phyloP scores from a whole-genome alignment of 2,113 vertebrate genomes.

The Rostratula benghalensis region DNA sequence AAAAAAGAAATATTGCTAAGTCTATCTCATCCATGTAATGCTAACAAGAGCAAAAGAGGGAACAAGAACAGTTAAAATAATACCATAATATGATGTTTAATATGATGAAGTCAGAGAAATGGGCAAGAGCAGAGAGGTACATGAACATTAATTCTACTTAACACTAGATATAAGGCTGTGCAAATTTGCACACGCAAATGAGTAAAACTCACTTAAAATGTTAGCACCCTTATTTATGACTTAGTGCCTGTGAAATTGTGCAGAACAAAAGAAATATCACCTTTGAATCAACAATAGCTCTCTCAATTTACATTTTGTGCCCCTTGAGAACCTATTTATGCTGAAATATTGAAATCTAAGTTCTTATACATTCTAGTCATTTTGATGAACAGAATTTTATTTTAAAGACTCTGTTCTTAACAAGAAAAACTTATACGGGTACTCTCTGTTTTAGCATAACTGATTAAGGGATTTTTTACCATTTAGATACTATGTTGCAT shows the following conservation, averaged over 20 bases:
- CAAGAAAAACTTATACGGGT: neutral
- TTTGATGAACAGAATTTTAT: neutral
- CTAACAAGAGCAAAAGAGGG: neutral
- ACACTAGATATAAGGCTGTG: neutral
- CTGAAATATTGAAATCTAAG: constrained; percentile 35
- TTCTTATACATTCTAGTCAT: constrained; percentile 5
- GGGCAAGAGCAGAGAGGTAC: neutral
- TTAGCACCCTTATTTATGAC: constrained; percentile 7
- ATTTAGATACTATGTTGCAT: neutral
- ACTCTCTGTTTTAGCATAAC: neutral
- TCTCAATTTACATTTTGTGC: constrained; percentile 17
- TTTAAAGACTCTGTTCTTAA: neutral
- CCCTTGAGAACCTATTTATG: neutral
- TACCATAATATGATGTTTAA: neutral
- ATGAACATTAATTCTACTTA: constrained; percentile 7
- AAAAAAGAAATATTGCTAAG: neutral
- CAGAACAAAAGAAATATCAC: constrained; percentile 51
- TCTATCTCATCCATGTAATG: neutral
- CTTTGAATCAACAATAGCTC: constrained; percentile 22
- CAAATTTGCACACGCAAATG: constrained; percentile 14
- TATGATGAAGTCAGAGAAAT: neutral
- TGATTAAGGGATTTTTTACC: neutral
- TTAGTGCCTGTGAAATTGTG: constrained; percentile 29
- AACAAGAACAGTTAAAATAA: neutral
- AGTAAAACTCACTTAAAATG: constrained; percentile 41